These are phyloP conservation scores for Tragopan temminckii DNA, from an alignment of 2,797 vertebrate genomes.

Conservation along the genomic window DNA sequence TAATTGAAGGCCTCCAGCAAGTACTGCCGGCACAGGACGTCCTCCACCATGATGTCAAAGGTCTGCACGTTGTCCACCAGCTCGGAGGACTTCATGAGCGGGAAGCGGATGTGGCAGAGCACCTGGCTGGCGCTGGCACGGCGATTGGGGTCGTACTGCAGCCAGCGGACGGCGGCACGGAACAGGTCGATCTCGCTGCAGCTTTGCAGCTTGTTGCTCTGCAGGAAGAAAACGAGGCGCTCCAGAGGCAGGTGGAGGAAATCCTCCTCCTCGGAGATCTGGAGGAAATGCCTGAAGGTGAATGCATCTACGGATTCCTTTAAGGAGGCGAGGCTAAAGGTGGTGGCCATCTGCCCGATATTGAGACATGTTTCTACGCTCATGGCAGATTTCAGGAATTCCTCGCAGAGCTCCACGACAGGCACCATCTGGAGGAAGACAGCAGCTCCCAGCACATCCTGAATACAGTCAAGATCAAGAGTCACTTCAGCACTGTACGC, in stretches of 20 bases:
- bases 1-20: constrained; percentile 98
- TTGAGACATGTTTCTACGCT: constrained; percentile 97
- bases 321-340: constrained; percentile 94
- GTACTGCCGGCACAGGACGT: constrained; percentile 92
- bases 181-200: constrained; percentile 96
- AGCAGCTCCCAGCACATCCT: constrained; percentile 96
- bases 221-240: constrained; percentile 95
- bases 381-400: constrained; percentile 98
- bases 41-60: constrained; percentile 96
- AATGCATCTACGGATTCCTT: constrained; percentile 95
- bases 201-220: constrained; percentile 95
- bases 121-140: constrained; percentile 87
- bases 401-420: constrained; percentile 96
- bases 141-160: constrained; percentile 88
- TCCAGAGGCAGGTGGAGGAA: constrained; percentile 96
- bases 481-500: constrained; percentile 97
- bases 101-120: constrained; percentile 95
- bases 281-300: constrained; percentile 95
- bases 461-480: constrained; percentile 95
- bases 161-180: constrained; percentile 92
- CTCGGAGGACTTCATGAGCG: constrained; percentile 94
- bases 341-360: constrained; percentile 98
- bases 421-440: constrained; percentile 99
- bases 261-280: constrained; percentile 95
- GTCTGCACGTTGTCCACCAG: constrained; percentile 97